Evolutionary conservation across 2,797 vertebrate genomes (phyloP).

Genomic region (Gallinago nigripennis): DNA sequence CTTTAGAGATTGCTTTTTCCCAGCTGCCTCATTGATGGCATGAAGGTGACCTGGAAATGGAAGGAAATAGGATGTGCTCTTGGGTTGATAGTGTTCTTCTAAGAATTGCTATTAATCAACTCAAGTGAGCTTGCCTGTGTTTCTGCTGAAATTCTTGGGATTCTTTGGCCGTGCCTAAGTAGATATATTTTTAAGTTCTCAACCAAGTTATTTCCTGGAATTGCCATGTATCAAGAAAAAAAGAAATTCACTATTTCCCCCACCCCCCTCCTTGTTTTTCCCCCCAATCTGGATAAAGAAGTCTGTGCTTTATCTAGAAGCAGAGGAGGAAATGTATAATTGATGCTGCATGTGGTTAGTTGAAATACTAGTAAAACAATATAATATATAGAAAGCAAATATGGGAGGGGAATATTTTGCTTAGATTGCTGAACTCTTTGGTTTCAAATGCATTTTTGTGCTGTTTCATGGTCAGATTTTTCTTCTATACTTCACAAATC

Average conservation of each 20-base stretch:
- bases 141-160: not conserved
- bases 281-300: not conserved
- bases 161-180: not conserved
- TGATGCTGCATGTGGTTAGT: not conserved
- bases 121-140: not conserved
- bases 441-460: not conserved
- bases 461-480: not conserved
- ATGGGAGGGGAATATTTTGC: not conserved
- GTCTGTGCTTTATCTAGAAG: not conserved
- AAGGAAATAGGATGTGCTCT: not conserved
- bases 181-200: not conserved
- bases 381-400: not conserved
- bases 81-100: not conserved
- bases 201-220: not conserved
- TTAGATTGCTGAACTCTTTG: not conserved
- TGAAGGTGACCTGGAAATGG: not conserved
- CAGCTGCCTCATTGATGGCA: not conserved
- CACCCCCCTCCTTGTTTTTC: fast-evolving
- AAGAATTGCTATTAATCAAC: not conserved
- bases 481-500: not conserved
- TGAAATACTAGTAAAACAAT: not conserved
- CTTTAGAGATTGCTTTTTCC: not conserved
- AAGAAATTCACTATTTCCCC: not conserved
- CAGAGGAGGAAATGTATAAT: not conserved
- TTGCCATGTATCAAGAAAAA: not conserved